phyloP scores from a whole-genome alignment of 1,140 invertebrate genomes.

The Metopolophium dirhodum region DNA sequence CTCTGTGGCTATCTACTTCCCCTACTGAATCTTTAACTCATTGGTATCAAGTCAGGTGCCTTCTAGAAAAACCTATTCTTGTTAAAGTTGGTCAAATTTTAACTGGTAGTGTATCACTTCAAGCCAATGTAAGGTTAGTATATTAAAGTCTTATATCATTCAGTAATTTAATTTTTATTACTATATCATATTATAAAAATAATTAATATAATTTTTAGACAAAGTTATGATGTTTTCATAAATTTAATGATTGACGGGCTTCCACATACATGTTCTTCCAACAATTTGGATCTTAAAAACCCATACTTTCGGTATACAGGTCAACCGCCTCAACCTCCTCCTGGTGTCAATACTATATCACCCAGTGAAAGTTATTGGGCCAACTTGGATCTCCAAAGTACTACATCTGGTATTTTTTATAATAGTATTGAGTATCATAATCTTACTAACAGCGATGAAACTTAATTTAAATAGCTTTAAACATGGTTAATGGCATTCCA shows the following conservation, averaged over 20 bases:
- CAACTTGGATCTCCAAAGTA: conserved; percentile 77
- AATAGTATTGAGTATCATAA: conserved; percentile 50
- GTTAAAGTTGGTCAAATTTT: conserved; percentile 93
- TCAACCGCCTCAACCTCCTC: conserved; percentile 84
- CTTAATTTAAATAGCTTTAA: conserved; percentile 42
- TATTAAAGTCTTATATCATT: background rate
- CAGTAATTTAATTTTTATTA: background rate
- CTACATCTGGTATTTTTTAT: conserved; percentile 66
- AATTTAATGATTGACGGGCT: conserved; percentile 90
- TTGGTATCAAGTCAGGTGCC: conserved; percentile 99
- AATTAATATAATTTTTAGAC: conserved; percentile 65
- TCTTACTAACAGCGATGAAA: conserved; percentile 27
- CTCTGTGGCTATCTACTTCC: conserved; percentile 97
- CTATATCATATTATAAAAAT: background rate
- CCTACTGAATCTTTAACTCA: conserved; percentile 98
- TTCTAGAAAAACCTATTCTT: conserved; percentile 92
- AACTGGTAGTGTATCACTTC: conserved; percentile 84
- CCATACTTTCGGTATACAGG: conserved; percentile 96
- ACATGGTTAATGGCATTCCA: conserved; percentile 79
- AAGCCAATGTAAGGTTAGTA: conserved; percentile 87
- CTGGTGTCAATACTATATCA: conserved; percentile 85
- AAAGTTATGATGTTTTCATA: conserved; percentile 99
- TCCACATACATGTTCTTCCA: conserved; percentile 76
- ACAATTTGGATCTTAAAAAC: conserved; percentile 97
- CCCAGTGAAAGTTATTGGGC: conserved; percentile 92